Evolutionary conservation across 2,113 vertebrate genomes (phyloP).

Genomic region (Merops nubicus): DNA sequence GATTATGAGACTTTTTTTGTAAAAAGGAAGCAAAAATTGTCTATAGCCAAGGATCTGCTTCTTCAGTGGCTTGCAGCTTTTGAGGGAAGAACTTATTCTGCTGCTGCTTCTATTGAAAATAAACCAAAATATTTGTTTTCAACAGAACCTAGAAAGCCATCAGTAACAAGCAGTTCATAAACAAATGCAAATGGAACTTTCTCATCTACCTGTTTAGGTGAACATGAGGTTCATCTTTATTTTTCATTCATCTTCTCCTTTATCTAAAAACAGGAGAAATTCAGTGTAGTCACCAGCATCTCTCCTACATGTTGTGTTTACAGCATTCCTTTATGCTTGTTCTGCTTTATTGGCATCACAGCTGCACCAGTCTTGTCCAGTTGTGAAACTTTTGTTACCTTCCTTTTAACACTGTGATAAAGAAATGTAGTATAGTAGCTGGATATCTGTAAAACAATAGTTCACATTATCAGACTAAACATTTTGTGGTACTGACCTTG

Average conservation of each 20-base stretch:
- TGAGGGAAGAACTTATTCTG: neutral
- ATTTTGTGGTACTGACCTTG: neutral
- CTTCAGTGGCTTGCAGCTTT: neutral
- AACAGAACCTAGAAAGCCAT: neutral
- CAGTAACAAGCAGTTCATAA: neutral
- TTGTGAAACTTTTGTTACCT: neutral
- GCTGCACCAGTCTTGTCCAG: neutral
- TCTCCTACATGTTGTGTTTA: neutral
- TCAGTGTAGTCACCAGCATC: neutral
- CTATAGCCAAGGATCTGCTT: neutral
- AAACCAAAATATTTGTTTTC: neutral
- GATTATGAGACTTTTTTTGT: neutral
- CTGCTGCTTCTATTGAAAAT: neutral
- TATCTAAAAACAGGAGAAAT: neutral
- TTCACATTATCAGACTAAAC: neutral
- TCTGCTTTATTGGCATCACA: neutral
- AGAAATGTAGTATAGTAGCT: neutral
- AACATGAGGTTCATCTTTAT: neutral
- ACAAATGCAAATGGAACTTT: neutral
- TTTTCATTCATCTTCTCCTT: neutral
- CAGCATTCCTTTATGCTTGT: neutral
- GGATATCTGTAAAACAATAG: neutral
- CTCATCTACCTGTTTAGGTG: neutral
- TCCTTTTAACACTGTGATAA: neutral
- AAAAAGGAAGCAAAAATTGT: neutral